A percentile compares a stretch with the other conserved stretches of the same genome.
phyloP scores from a whole-genome alignment of 2,113 vertebrate genomes.

The Triplophysa siluroides region DNA sequence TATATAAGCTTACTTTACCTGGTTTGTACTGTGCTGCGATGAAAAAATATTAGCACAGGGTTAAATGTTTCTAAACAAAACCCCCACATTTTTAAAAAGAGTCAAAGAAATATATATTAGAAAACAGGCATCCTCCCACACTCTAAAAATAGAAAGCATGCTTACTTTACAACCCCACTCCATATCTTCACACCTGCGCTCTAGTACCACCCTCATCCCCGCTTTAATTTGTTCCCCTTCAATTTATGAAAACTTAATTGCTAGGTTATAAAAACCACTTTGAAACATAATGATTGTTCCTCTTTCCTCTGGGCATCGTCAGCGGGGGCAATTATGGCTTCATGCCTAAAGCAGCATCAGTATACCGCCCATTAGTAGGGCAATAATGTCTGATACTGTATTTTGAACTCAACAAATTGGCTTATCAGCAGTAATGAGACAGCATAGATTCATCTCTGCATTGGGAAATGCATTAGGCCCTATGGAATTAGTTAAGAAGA shows the following conservation, averaged over 20 bases:
- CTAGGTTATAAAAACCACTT: constrained; percentile 35
- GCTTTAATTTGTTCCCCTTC: constrained; percentile 12
- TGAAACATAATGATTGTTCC: constrained; percentile 49
- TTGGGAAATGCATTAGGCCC: constrained; percentile 12
- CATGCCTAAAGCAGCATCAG: constrained; percentile 49
- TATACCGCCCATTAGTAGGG: constrained; percentile 44
- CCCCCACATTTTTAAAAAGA: neutral
- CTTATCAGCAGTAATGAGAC: constrained; percentile 44
- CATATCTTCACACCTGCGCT: constrained; percentile 15
- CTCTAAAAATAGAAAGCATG: neutral
- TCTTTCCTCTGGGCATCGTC: constrained; percentile 45
- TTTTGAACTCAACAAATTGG: constrained; percentile 56
- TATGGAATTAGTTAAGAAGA: constrained; percentile 29
- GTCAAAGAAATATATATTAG: neutral
- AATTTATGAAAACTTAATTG: constrained; percentile 46
- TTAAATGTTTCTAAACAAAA: neutral
- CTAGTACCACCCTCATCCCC: neutral
- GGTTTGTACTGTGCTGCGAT: no score
- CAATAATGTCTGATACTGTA: constrained; percentile 60
- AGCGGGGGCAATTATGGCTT: constrained; percentile 47
- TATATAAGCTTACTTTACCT: no score
- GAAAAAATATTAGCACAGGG: no score
- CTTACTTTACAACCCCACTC: neutral
- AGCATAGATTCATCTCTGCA: constrained; percentile 26
- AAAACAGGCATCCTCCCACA: neutral